Conservation (phyloP, 2,888 invertebrate species). For the Macrostomum cliftonense region DNA sequence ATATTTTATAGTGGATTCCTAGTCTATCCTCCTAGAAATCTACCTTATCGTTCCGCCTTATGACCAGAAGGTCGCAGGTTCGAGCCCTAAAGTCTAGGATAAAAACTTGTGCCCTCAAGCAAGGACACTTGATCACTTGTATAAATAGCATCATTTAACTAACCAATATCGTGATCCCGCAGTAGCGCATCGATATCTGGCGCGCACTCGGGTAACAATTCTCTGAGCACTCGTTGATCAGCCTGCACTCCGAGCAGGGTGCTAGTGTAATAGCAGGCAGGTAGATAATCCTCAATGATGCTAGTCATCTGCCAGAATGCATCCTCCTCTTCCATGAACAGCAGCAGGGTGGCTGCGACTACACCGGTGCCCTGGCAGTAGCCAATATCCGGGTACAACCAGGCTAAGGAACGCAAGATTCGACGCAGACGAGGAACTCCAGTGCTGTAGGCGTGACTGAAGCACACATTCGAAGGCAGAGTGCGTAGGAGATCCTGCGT, state of each 20-base stretch:
- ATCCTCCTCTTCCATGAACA: constrained; percentile 91
- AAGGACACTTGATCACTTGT: no score
- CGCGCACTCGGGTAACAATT: constrained; percentile 67
- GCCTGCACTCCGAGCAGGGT: constrained; percentile 60
- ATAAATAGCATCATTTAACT: no score
- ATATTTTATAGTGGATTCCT: no score
- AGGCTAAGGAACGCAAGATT: constrained; percentile 71
- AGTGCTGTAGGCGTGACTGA: constrained; percentile 71
- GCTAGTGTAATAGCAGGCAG: constrained; percentile 87
- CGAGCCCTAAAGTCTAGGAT: no score
- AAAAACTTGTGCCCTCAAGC: no score
- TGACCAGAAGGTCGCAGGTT: no score
- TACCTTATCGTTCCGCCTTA: no score
- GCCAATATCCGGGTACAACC: constrained; percentile 58
- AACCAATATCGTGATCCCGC: constrained; percentile 55
- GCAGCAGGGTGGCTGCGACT: constrained; percentile 63
- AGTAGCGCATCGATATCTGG: constrained; percentile 69
- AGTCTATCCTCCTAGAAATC: no score
- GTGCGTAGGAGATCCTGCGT: constrained; percentile 65
- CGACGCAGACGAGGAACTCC: constrained; percentile 70
- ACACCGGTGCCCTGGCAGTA: constrained; percentile 47
- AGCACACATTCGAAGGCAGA: constrained; percentile 88
- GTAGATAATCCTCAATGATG: constrained; percentile 88
- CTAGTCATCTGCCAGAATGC: constrained; percentile 97
- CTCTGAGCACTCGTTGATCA: constrained; percentile 81